These are phyloP conservation scores for Melierax canorus DNA, from an alignment of 2,113 vertebrate genomes.

Conservation along the genomic window DNA sequence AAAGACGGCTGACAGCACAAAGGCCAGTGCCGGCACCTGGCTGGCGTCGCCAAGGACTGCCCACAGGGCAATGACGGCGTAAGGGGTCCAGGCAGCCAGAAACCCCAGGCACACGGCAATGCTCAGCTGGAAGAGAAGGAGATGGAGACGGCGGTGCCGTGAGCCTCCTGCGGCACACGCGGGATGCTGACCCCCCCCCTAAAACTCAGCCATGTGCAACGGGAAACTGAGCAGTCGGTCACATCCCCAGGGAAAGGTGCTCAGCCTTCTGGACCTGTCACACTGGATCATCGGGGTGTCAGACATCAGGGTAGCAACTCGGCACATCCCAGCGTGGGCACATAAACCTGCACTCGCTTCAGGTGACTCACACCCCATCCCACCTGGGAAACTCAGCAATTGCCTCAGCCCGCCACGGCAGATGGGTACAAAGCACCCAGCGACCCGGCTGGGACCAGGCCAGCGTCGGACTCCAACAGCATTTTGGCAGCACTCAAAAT, in stretches of 20 bases:
- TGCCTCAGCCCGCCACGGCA: accelerated
- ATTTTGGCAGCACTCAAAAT: neutral
- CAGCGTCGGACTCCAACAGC: accelerated
- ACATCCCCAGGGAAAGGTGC: neutral
- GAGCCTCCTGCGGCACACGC: accelerated
- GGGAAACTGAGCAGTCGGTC: accelerated
- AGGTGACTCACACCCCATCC: neutral
- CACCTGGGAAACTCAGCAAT: accelerated
- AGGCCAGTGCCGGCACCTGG: constrained; percentile 75
- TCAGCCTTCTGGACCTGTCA: accelerated
- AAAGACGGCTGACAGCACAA: constrained; percentile 77
- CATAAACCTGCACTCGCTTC: accelerated
- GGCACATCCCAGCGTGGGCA: accelerated
- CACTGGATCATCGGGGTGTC: too few relatives aligned
- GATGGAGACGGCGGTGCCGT: accelerated
- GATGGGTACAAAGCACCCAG: neutral
- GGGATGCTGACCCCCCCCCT: neutral
- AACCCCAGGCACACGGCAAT: constrained; percentile 82
- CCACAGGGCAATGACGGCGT: constrained; percentile 80
- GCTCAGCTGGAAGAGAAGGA: constrained; percentile 71
- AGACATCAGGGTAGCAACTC: neutral
- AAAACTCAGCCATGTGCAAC: neutral
- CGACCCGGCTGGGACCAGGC: neutral
- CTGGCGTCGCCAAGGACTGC: constrained; percentile 69
- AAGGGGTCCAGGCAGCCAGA: constrained; percentile 84